Base-by-base conservation (phyloP, 2,888 invertebrate species). In the Mesorhabditis spiculigera region DNA sequence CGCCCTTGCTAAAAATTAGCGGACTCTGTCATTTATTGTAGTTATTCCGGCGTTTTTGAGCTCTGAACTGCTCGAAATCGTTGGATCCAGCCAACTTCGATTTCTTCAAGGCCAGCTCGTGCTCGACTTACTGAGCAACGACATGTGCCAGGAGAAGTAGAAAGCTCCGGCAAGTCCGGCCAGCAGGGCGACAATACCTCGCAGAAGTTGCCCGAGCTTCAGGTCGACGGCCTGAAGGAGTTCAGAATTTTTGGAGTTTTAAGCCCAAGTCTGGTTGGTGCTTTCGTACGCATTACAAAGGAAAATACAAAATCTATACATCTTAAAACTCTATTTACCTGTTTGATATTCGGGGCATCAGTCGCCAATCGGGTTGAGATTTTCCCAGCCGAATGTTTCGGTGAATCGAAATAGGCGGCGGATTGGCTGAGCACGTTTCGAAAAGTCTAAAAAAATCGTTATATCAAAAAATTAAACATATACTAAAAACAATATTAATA, bases 71-170 rank as follows among this genome's bases (percentile, higher is more conserved):
- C 28, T 28, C 28, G 28, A 28, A 28, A 28, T 28, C 28, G 28
- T 28, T 28, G 28, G 28, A 3, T 28, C 28, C 28, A 28, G 28
- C 28, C 28, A 28, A 3, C 28, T 28, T 28, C 28, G 28, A 28
- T 28, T 28, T 28, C 3, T 28, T 28, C 1, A 28, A 28, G 28
- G 87, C 77, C 6, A 88, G 88, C 10, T 87, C 78, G 67, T 87
- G 86, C 3, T 83, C 86, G 5, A 87, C 71, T 50, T n/a, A 43
- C 88, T 85, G 44, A 87, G 82, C 8, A 88, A 78, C 3, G 88
- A 87, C 76, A 88, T 82, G 75, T 88, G 86, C 88, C 88, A 88
- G 65, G 88, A 86, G 76, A 86, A 87, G 68, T 86, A 78, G 77
- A 88, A 87, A 0, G 87, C 87, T 43, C 81, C 76, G 13, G 69